phyloP scores from a whole-genome alignment of 2,888 invertebrate species.

The Beris chalybata region DNA sequence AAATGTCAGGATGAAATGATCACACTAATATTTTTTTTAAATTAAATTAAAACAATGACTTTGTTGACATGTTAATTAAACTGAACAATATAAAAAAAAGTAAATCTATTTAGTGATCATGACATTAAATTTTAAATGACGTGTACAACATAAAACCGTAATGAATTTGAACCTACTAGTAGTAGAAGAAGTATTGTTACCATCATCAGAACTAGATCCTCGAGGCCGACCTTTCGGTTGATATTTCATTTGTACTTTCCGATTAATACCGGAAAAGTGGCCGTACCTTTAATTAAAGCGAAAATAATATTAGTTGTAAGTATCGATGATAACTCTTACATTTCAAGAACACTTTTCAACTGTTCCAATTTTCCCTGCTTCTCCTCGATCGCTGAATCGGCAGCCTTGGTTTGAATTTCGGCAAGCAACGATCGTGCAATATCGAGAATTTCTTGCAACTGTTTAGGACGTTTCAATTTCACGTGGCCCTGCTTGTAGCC shows the following conservation, averaged over 20 bases:
- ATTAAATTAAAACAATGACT: not conserved
- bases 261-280: slow-evolving; percentile 99
- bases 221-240: slow-evolving; percentile 92
- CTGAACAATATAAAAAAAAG: not conserved
- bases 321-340: slow-evolving; percentile 64
- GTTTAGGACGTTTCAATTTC: slow-evolving; percentile 95
- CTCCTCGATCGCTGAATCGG: slow-evolving; percentile 92
- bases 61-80: not conserved
- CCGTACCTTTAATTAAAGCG: slow-evolving; percentile 75
- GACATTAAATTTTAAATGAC: slow-evolving; percentile 8
- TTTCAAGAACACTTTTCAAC: slow-evolving; percentile 97
- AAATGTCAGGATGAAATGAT: not conserved
- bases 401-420: slow-evolving; percentile 85
- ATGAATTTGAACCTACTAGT: slow-evolving; percentile 40
- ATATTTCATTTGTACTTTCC: slow-evolving; percentile 99
- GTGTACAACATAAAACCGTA: slow-evolving; percentile 19
- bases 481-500: slow-evolving; percentile 95
- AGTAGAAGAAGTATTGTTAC: slow-evolving; percentile 60
- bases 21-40: not conserved
- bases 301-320: slow-evolving; percentile 19
- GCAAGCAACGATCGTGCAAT: slow-evolving; percentile 87
- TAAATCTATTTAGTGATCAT: not conserved
- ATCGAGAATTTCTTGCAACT: slow-evolving; percentile 96
- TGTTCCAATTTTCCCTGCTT: slow-evolving; percentile 97
- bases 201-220: slow-evolving; percentile 92